Base-by-base conservation (phyloP, 2,888 invertebrate genomes). In the Aphodius sticticus region DNA sequence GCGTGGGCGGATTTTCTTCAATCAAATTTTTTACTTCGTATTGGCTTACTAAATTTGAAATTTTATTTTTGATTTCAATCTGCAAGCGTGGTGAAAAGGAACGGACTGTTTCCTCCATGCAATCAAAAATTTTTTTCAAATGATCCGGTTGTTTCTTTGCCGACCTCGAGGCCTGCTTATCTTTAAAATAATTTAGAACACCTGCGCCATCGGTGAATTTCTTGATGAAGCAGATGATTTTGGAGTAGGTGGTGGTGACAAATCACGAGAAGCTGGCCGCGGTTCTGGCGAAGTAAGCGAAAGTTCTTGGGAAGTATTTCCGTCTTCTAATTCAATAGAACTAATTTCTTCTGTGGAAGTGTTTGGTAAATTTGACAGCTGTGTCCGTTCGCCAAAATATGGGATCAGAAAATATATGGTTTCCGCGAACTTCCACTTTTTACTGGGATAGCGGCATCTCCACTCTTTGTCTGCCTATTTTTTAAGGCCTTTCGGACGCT, bases 341-440 rank as follows among this genome's bases (percentile, higher is more conserved):
- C 26, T 26, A 26, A 26, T 26, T 53, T 53, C 9, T 53, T 53
- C 53, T 0, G 53, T 53, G 7, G 53, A 53, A 9, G 53, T 53
- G 1, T 12, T 7, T 12, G 5, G 5, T 16, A 71, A 26, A n/a
- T 76, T 76, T 12, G n/a, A 37, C 26, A 12, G 6, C 16, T 26
- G 26, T 1, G 9, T 12, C n/a, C 36, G 15, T 36, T 76, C 76
- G 14, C 36, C 9, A 76, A 36, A 36, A 38, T 76, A 35, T 36
- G 36, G 36, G 16, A 37, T 26, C 9, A 35, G 38, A 38, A 76
- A 76, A 4, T 0, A 26, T 37, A 76, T 37, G 3, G 15, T 16
- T 12, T 76, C 76, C 16, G 5, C 36, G 5, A 35, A 76, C 14
- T 76, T 76, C 37, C 38, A 76, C 36, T 37, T 16, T 70, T 70